Evolutionary conservation across 2,797 vertebrate genomes (phyloP).

Genomic region (Xenopus petersii): DNA sequence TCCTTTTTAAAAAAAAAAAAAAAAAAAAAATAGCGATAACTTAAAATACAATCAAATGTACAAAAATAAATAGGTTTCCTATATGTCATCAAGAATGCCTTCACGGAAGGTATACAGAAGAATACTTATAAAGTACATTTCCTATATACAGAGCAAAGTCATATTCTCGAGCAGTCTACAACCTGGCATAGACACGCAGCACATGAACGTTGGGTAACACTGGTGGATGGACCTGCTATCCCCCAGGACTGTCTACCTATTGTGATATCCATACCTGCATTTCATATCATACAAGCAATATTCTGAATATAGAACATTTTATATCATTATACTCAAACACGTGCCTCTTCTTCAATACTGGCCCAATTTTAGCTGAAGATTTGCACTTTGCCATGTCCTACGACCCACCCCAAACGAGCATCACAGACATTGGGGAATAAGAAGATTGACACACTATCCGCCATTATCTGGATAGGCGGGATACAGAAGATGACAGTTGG

Average conservation of each 20-base stretch:
- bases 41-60: conserved; percentile 95
- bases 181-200: conserved; percentile 66
- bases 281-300: background rate
- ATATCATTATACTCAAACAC: conserved; percentile 15
- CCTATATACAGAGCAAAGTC: conserved; percentile 71
- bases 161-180: conserved; percentile 68
- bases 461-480: no score
- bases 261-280: conserved; percentile 20
- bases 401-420: no score
- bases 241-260: conserved; percentile 48
- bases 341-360: conserved; percentile 24
- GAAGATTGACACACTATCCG: no score
- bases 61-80: conserved; percentile 99
- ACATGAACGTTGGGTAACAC: conserved; percentile 54
- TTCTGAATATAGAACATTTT: conserved; percentile 18
- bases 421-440: no score
- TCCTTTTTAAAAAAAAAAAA: conserved; percentile 73
- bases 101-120: conserved; percentile 86
- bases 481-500: no score
- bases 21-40: conserved; percentile 81
- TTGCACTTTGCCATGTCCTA: no score
- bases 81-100: conserved; percentile 92
- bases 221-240: conserved; percentile 74
- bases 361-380: conserved; percentile 2
- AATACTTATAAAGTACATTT: conserved; percentile 95